Base-by-base conservation (phyloP, 2,888 invertebrate species). In the Epistrophe eligans region DNA sequence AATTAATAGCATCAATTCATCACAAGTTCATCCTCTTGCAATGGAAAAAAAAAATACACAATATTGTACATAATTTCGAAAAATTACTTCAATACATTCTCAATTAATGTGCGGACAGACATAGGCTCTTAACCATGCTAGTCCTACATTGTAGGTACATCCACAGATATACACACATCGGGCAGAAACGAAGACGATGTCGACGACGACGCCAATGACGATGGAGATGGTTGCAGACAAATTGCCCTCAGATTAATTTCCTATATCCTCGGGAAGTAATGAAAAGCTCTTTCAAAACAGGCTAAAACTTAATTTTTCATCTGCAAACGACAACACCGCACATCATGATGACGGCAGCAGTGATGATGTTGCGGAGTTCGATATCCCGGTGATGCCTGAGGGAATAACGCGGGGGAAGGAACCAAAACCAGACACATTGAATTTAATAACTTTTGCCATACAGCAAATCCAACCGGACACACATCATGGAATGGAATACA, bases 201-300 rank as follows among this genome's bases (percentile, higher is more conserved):
- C 62, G 62, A 28, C 35, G 71, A 60, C 62, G 62, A 28, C 35
- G 50, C 28, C 58, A 58, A 17, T 24, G 66, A 58, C 62, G 72
- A 73, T 32, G 70, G 50, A 81, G 67, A 74, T 43, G 79, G 32
- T 35, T 83, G 72, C 73, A 74, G 87, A 87, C 87, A 87, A 87
- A 85, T 85, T 79, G 77, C 85, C 81, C 64, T 50, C 73, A 81
- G 81, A 85, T 85, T 85, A 85, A 85, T 81, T 81, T 82, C 77
- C 85, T 71, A 74, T 71, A 74, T 85, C 73, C 73, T 57, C 77
- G 57, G 73, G 64, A 77, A 70, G 85, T 81, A 82, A 77, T 85
- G 85, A 85, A 87, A 82, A 82, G 82, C 82, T 87, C 82, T 83
- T 87, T 87, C 82, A 82, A 82, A 87, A 83, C 79, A 87, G 87